These are phyloP conservation scores for Sebastes oblongus DNA, from an alignment of 2,797 vertebrate genomes.

Conservation along the genomic window DNA sequence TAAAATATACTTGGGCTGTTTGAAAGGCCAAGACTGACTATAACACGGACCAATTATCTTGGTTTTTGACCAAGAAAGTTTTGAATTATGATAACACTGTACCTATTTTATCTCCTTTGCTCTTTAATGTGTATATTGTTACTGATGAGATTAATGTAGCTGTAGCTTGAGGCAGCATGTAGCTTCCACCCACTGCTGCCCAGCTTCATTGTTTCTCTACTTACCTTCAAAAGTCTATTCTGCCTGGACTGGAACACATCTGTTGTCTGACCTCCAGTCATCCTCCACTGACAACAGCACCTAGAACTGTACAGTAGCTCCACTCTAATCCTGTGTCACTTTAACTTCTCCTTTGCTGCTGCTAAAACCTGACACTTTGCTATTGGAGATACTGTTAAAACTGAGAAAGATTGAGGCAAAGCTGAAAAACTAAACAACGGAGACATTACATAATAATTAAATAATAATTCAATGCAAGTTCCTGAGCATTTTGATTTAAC, in stretches of 20 bases:
- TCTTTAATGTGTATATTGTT: background rate
- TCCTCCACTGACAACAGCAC: background rate
- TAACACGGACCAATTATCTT: background rate
- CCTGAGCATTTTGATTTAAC: background rate
- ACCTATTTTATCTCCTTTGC: background rate
- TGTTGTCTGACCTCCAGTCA: background rate
- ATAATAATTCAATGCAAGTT: background rate
- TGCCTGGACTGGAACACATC: background rate
- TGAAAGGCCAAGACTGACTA: background rate
- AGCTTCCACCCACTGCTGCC: conserved; percentile 12
- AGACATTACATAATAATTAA: background rate
- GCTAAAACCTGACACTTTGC: background rate
- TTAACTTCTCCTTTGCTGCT: background rate
- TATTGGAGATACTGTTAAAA: background rate
- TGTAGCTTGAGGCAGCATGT: background rate
- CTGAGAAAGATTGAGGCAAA: background rate
- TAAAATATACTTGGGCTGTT: background rate
- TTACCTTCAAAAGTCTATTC: conserved; percentile 1
- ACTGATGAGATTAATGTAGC: background rate
- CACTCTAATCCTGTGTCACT: background rate
- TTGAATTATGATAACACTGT: background rate
- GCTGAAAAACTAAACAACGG: too few species aligned
- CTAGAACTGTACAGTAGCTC: background rate
- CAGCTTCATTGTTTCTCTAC: background rate
- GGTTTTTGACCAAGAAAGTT: background rate